Conservation (phyloP, 2,888 invertebrate species). For the Diplazon laetatorius region DNA sequence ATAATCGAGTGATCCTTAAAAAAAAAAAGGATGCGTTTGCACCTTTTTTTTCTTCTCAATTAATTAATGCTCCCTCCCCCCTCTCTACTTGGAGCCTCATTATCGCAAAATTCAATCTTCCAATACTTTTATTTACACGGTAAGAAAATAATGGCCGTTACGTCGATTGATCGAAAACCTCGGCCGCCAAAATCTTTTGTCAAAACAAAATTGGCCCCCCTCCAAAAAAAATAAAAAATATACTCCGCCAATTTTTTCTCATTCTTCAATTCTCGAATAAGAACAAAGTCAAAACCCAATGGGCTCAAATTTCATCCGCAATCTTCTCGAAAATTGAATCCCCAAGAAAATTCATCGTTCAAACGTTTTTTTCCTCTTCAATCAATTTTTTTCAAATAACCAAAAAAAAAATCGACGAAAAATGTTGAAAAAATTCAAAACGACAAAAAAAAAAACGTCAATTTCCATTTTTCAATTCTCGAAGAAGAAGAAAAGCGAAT, state of each 20-base stretch:
- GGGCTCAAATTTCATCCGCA: no score
- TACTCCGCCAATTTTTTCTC: not conserved
- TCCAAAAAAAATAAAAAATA: slow-evolving; percentile 16
- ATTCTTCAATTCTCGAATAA: not conserved
- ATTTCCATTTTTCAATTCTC: not conserved
- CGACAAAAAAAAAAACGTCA: not conserved
- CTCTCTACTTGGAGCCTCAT: not conserved
- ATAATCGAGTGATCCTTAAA: no score
- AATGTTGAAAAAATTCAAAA: no score
- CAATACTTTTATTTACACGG: slow-evolving; percentile 51
- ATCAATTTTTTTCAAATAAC: no score
- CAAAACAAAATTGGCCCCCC: slow-evolving; percentile 3
- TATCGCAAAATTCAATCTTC: not conserved
- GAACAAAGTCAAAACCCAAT: not conserved
- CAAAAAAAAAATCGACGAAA: no score
- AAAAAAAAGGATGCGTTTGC: no score
- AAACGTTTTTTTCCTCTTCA: no score
- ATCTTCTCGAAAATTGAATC: not conserved
- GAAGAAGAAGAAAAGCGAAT: not conserved
- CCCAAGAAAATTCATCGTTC: slow-evolving; percentile 1
- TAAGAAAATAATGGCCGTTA: slow-evolving; percentile 57
- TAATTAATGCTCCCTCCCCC: no score
- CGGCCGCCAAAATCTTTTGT: slow-evolving; percentile 6
- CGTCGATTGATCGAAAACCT: slow-evolving; percentile 33
- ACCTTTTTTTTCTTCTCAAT: slow-evolving; percentile 20